A percentile compares a stretch with the other conserved stretches of the same genome.
These are phyloP conservation scores for Serripes groenlandicus DNA, from an alignment of 2,888 invertebrate species.

Conservation along the genomic window DNA sequence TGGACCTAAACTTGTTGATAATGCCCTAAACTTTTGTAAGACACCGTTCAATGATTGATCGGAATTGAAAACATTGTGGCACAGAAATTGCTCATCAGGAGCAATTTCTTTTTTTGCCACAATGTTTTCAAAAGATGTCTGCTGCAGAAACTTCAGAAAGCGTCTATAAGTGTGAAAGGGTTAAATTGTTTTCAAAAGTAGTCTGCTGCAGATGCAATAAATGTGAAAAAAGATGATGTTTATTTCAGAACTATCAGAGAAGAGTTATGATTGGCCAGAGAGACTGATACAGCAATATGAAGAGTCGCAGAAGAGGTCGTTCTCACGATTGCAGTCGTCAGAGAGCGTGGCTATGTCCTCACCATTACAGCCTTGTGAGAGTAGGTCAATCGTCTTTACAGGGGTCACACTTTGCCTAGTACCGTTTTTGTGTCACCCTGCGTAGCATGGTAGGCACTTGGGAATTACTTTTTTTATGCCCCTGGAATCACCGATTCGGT, in stretches of 20 bases:
- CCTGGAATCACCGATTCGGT: too few relatives aligned
- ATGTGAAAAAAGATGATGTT: neutral
- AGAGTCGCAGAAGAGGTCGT: conserved; percentile 72
- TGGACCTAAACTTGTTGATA: too few relatives aligned
- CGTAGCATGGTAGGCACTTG: too few relatives aligned
- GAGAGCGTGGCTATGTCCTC: conserved; percentile 77
- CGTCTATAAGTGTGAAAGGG: neutral
- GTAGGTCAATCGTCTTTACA: too few relatives aligned
- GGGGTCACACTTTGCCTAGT: too few relatives aligned
- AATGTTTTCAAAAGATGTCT: neutral
- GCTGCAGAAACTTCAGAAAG: neutral
- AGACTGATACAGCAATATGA: conserved; percentile 70
- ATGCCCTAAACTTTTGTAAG: too few relatives aligned
- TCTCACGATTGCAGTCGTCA: conserved; percentile 73
- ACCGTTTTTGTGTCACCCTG: too few relatives aligned
- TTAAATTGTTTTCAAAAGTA: too few relatives aligned
- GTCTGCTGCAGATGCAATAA: too few relatives aligned
- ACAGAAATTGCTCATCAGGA: neutral
- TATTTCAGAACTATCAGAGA: conserved; percentile 63
- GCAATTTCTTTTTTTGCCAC: neutral
- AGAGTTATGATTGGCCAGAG: conserved; percentile 75
- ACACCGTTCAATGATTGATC: too few relatives aligned
- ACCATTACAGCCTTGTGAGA: conserved; percentile 70
- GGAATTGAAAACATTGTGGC: neutral
- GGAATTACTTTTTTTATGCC: too few relatives aligned